phyloP scores from a whole-genome alignment of 2,797 vertebrate species.

The Tenualosa thibaudeaui region DNA sequence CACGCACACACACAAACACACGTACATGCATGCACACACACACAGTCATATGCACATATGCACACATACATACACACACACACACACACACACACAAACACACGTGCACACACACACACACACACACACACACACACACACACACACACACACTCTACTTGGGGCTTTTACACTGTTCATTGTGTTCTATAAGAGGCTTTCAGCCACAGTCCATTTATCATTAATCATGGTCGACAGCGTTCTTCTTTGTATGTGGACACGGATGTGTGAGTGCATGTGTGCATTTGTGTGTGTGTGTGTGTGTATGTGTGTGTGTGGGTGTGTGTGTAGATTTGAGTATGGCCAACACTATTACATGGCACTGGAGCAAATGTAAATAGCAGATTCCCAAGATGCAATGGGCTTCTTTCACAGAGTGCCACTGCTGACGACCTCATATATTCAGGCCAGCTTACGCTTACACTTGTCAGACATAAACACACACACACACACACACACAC shows the following conservation, averaged over 20 bases:
- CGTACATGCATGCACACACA: too few relatives aligned
- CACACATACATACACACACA: not conserved
- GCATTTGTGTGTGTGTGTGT: not conserved
- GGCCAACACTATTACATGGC: slow-evolving; percentile 28
- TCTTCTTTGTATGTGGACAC: not conserved
- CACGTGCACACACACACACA: not conserved
- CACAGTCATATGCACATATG: not conserved
- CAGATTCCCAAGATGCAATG: slow-evolving; percentile 42
- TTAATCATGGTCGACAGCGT: not conserved
- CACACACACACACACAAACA: not conserved
- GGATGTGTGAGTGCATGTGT: not conserved
- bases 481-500: not conserved
- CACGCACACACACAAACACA: not conserved
- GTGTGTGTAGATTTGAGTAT: slow-evolving; percentile 4
- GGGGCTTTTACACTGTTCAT: not conserved
- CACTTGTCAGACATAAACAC: slow-evolving; percentile 33
- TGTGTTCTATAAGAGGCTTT: not conserved
- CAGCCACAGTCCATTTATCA: not conserved
- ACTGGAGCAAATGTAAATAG: slow-evolving; percentile 28
- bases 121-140: not conserved
- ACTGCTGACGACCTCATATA: slow-evolving; percentile 32
- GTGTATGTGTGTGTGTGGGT: not conserved
- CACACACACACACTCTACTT: not conserved
- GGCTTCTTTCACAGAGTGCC: slow-evolving; percentile 20
- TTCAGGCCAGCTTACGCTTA: slow-evolving; percentile 43